Conservation (phyloP, 2,888 invertebrate species). For the Thalpophila matura region DNA sequence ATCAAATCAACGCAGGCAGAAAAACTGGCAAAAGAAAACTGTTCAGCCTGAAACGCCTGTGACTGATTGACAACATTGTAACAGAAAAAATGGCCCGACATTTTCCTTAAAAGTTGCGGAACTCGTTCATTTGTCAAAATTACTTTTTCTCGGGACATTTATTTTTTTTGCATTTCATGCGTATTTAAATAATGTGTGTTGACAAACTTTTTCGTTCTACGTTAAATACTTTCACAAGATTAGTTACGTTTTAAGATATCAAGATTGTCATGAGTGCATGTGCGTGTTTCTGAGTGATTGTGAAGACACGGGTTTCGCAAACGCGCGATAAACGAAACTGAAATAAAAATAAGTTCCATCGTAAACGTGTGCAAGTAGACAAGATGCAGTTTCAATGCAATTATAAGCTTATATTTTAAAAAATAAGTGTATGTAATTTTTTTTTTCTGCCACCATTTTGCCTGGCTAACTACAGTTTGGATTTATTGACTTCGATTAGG, state of each 20-base stretch:
- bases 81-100: constrained; percentile 74
- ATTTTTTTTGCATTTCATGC: constrained; percentile 25
- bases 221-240: constrained; percentile 2
- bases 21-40: constrained; percentile 77
- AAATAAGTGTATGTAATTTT: no score
- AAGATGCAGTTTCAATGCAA: no score
- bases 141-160: constrained; percentile 47
- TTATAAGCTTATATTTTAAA: no score
- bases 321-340: no score
- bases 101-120: constrained; percentile 75
- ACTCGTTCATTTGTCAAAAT: constrained; percentile 75
- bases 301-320: no score
- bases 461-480: neutral
- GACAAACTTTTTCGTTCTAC: constrained; percentile 35
- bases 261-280: neutral
- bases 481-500: neutral
- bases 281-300: neutral
- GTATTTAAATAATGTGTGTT: constrained; percentile 43
- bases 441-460: no score
- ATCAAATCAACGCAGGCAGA: constrained; percentile 85
- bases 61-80: constrained; percentile 89
- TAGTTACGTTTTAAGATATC: constrained; percentile 2
- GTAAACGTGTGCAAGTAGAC: no score
- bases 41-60: constrained; percentile 69
- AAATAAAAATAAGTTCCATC: no score